Evolutionary conservation across 1,140 invertebrate species (phyloP).

Genomic region (Amphibalanus amphitrite): DNA sequence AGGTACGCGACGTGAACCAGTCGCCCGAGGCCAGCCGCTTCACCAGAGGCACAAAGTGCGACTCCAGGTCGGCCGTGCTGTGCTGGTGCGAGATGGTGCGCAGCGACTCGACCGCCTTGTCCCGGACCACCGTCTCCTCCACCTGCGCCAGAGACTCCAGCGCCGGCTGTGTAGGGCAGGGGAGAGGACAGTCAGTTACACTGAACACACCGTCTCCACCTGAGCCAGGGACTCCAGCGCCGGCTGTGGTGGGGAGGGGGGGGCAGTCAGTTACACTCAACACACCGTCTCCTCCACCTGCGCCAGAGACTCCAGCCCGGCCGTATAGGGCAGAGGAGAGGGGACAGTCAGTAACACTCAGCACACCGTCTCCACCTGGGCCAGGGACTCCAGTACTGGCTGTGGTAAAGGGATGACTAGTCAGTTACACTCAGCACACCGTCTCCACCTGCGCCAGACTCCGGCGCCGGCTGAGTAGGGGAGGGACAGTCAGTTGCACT

Average conservation of each 20-base stretch:
- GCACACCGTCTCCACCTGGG: conserved; percentile 96
- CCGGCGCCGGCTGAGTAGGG: conserved; percentile 78
- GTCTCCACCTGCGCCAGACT: conserved; percentile 98
- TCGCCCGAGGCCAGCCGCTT: conserved; percentile 77
- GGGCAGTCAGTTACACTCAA: too few species aligned
- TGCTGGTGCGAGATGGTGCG: conserved; percentile 75
- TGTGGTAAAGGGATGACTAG: too few species aligned
- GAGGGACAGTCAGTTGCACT: too few species aligned
- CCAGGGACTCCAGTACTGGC: conserved; percentile 89
- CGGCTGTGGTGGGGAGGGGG: too few species aligned
- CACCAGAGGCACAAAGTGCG: conserved; percentile 83
- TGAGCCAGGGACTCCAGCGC: too few species aligned
- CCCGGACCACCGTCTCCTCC: conserved; percentile 96
- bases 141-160: conserved; percentile 94
- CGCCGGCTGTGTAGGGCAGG: conserved; percentile 45
- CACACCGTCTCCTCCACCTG: conserved; percentile 98
- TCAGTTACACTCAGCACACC: conserved; percentile 44
- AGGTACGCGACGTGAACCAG: conserved; percentile 95
- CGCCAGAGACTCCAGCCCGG: conserved; percentile 87
- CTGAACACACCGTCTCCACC: too few species aligned
- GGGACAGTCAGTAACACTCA: too few species aligned
- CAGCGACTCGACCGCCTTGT: conserved; percentile 95
- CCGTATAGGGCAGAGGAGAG: conserved; percentile 20
- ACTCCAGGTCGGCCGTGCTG: conserved; percentile 67
- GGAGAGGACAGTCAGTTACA: too few species aligned